These are phyloP conservation scores for Dasysyrphus tricinctus DNA, from an alignment of 2,888 invertebrate genomes.

Conservation along the genomic window DNA sequence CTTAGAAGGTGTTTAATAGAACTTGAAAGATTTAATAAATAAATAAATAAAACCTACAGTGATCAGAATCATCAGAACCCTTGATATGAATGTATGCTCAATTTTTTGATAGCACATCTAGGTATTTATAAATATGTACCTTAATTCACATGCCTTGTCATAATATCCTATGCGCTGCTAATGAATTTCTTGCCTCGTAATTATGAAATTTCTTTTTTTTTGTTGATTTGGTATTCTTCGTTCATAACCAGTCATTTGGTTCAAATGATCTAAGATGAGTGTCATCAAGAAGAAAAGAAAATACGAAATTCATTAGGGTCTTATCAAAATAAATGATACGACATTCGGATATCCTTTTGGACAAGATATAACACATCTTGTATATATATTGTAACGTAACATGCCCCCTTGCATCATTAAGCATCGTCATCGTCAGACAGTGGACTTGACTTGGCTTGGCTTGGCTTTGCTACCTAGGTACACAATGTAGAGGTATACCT, in stretches of 20 bases:
- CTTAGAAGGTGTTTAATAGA: no score
- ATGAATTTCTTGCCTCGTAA: conserved; percentile 65
- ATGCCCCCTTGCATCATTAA: conserved; percentile 65
- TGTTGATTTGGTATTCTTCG: conserved; percentile 37
- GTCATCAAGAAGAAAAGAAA: conserved; percentile 71
- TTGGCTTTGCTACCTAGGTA: conserved; percentile 46
- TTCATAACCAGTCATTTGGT: conserved; percentile 39
- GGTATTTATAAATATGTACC: not conserved
- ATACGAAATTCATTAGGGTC: conserved; percentile 75
- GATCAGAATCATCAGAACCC: not conserved
- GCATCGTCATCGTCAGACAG: conserved; percentile 31
- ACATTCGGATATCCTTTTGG: conserved; percentile 74
- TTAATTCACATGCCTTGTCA: conserved; percentile 48
- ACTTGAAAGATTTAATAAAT: no score
- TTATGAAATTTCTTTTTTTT: conserved; percentile 33
- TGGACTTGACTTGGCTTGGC: conserved; percentile 1
- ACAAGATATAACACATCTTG: conserved; percentile 65
- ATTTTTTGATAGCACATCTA: not conserved
- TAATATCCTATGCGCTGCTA: conserved; percentile 36
- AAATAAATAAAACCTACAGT: no score
- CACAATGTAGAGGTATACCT: not conserved
- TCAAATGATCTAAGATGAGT: conserved; percentile 64
- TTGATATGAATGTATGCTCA: conserved; percentile 3
- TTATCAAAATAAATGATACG: conserved; percentile 76
- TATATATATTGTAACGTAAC: conserved; percentile 50